A percentile compares a stretch with the other conserved stretches of the same genome.
Conservation (phyloP, 1,140 invertebrate species). For the Hyles vespertilio region DNA sequence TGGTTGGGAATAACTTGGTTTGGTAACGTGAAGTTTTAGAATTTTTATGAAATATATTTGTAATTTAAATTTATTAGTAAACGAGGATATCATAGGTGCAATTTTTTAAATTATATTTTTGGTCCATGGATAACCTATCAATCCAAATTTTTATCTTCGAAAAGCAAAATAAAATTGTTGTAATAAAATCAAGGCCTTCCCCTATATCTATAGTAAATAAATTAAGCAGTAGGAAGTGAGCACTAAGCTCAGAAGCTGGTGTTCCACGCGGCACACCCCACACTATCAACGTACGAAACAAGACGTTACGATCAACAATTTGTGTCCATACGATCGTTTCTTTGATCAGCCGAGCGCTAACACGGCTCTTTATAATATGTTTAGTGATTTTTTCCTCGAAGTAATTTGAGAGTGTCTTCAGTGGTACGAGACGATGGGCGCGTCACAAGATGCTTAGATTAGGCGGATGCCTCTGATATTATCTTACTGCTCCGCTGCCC, state of each 20-base stretch:
- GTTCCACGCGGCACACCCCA: conserved; percentile 9
- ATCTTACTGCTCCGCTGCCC: conserved; percentile 24
- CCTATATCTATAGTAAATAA: no score
- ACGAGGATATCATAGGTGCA: no score
- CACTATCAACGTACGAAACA: conserved; percentile 14
- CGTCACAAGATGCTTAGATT: conserved; percentile 32
- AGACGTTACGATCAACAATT: conserved; percentile 22
- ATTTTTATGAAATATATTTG: no score
- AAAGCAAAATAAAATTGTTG: no score
- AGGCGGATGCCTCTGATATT: conserved; percentile 28
- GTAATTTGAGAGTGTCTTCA: conserved; percentile 21
- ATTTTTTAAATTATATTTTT: no score
- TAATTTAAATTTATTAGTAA: no score
- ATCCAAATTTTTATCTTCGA: no score
- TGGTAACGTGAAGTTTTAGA: no score
- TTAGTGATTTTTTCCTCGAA: conserved; percentile 30
- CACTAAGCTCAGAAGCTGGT: neutral
- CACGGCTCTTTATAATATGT: conserved; percentile 18
- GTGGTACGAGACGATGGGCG: conserved; percentile 17
- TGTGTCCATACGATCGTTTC: conserved; percentile 6
- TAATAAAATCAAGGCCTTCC: no score
- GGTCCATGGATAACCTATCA: no score
- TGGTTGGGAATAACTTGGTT: no score
- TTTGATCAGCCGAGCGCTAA: conserved; percentile 19
- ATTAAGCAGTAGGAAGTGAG: no score